These are phyloP conservation scores for Mungos mungo DNA, from an alignment of 2,113 vertebrate species.

Conservation along the genomic window DNA sequence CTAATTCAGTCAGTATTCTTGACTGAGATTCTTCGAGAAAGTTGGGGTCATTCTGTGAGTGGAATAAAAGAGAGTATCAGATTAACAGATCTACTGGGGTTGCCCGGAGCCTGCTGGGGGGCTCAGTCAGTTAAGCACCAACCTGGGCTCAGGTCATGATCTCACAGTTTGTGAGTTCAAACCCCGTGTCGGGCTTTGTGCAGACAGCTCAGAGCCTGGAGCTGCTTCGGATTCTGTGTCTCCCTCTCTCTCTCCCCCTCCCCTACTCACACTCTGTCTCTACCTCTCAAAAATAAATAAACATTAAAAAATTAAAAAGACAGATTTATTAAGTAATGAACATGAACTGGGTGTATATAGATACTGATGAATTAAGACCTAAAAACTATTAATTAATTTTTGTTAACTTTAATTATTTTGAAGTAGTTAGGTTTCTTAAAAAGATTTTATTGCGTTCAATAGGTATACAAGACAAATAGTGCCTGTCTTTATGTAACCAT, in stretches of 20 bases:
- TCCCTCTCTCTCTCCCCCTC: too few relatives aligned
- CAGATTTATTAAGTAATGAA: neutral
- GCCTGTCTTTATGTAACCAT: neutral
- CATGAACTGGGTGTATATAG: neutral
- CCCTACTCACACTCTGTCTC: too few relatives aligned
- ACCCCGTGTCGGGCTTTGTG: too few relatives aligned
- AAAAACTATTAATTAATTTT: neutral
- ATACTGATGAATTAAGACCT: neutral
- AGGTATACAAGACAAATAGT: neutral
- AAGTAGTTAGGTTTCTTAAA: neutral
- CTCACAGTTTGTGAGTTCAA: too few relatives aligned
- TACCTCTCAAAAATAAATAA: too few relatives aligned
- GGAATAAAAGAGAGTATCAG: neutral
- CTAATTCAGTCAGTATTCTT: neutral
- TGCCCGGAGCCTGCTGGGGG: too few relatives aligned
- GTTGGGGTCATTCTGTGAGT: neutral
- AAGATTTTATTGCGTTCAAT: neutral
- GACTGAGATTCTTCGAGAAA: neutral
- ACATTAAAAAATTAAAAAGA: too few relatives aligned
- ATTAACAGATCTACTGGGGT: neutral
- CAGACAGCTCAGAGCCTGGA: too few relatives aligned
- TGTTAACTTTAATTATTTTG: neutral
- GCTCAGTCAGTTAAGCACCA: too few relatives aligned
- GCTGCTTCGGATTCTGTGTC: too few relatives aligned
- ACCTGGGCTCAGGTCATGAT: too few relatives aligned